phyloP scores from a whole-genome alignment of 2,113 vertebrate genomes.

The Rafetus swinhoei region DNA sequence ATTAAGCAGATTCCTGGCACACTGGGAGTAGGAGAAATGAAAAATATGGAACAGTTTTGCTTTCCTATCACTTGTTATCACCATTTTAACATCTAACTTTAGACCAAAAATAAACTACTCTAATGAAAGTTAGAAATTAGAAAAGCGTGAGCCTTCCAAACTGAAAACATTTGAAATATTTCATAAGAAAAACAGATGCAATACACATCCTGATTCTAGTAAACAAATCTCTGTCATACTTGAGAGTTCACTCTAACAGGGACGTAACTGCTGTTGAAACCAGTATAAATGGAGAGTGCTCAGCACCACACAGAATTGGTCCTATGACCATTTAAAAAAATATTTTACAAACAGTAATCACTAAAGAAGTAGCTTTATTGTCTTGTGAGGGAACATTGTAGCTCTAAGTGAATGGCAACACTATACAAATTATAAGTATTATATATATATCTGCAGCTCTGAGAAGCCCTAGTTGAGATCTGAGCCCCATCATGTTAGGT shows the following conservation, averaged over 20 bases:
- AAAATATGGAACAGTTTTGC: conserved; percentile 33
- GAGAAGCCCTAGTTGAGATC: neutral
- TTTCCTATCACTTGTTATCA: conserved; percentile 19
- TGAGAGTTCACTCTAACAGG: conserved; percentile 4
- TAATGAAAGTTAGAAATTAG: conserved; percentile 18
- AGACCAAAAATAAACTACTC: conserved; percentile 13
- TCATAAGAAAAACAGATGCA: neutral
- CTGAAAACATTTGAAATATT: neutral
- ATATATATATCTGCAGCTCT: neutral
- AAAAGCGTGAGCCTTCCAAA: conserved; percentile 15
- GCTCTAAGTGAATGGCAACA: neutral
- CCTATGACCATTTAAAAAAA: conserved; percentile 12
- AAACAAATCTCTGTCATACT: neutral
- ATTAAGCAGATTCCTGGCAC: conserved; percentile 8
- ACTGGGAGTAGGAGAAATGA: neutral
- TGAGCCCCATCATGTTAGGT: neutral
- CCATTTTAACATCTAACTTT: neutral
- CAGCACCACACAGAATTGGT: neutral
- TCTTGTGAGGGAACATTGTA: neutral
- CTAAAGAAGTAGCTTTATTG: conserved; percentile 2
- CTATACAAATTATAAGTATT: neutral
- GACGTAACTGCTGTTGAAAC: neutral
- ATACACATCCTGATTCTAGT: neutral
- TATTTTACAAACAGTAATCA: neutral
- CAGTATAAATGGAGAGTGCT: conserved; percentile 25